Conservation (phyloP, 92 coral and sea anemone genomes). For the Phenganax stokvisi region DNA sequence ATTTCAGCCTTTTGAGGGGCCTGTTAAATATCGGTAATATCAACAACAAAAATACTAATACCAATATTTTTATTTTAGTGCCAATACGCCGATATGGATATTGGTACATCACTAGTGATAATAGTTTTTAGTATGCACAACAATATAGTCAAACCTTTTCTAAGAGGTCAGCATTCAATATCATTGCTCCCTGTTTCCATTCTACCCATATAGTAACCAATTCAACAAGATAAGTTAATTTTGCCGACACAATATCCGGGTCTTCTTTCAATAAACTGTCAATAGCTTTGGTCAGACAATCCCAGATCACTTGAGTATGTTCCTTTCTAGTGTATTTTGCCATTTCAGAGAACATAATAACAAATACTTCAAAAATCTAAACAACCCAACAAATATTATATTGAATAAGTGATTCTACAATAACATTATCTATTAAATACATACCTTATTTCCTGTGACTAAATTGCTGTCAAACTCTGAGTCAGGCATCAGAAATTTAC, state of each 20-base stretch:
- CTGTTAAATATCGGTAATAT: too few relatives aligned
- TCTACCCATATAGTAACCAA: constrained; percentile 62
- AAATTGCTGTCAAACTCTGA: constrained; percentile 9
- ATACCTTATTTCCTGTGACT: neutral
- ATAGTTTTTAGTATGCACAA: too few relatives aligned
- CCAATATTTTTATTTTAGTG: too few relatives aligned
- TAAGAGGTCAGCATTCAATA: constrained; percentile 54
- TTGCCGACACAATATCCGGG: constrained; percentile 33
- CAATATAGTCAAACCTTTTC: constrained; percentile 41
- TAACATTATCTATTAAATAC: neutral
- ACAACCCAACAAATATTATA: neutral
- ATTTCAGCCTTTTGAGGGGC: too few relatives aligned
- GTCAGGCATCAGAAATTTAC: constrained; percentile 56
- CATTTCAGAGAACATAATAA: constrained; percentile 60
- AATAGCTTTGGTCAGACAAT: constrained; percentile 45
- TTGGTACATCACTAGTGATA: too few relatives aligned
- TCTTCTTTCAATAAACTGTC: constrained; percentile 43
- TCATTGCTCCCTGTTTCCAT: constrained; percentile 62
- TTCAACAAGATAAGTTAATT: constrained; percentile 46
- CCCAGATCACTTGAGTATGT: constrained; percentile 62
- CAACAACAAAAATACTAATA: too few relatives aligned
- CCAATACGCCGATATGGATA: too few relatives aligned
- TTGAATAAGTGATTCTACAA: too few relatives aligned
- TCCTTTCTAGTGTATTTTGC: constrained; percentile 63
- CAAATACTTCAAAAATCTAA: constrained; percentile 61